Evolutionary conservation across 2,113 vertebrate genomes (phyloP).

Genomic region (Dasyprocta punctata): DNA sequence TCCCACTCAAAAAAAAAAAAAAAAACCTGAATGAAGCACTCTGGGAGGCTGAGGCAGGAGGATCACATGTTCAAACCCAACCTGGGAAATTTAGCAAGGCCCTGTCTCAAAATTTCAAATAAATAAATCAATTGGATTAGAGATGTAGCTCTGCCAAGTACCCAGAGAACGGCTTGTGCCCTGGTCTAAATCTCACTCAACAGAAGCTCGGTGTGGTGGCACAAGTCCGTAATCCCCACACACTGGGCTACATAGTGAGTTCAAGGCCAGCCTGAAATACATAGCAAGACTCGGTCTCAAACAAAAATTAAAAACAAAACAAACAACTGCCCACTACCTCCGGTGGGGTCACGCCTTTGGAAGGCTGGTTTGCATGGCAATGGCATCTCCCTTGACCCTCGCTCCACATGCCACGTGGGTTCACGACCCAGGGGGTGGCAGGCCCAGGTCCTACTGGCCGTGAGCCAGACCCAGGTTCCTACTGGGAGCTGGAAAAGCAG

Average conservation of each 20-base stretch:
- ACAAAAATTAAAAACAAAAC: neutral
- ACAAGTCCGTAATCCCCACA: no score
- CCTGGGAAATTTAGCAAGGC: neutral
- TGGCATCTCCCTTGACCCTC: neutral
- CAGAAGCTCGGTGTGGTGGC: no score
- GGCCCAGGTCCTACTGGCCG: conserved; percentile 37
- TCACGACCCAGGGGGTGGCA: neutral
- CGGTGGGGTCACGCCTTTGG: accelerated
- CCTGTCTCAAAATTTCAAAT: neutral
- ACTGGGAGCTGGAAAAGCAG: conserved; percentile 73
- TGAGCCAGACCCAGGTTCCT: no score
- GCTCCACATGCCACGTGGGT: neutral
- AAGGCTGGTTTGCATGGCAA: accelerated
- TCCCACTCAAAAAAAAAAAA: no score
- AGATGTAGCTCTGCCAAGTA: neutral
- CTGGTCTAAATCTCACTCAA: neutral
- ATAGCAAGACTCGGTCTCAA: neutral
- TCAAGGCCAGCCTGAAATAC: neutral
- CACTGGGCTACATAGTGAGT: no score
- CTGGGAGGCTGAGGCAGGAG: neutral
- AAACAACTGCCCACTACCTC: neutral
- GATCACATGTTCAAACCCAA: neutral
- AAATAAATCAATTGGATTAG: neutral
- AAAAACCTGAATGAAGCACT: neutral
- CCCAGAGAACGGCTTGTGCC: neutral